These are phyloP conservation scores for Drymonia ruficornis DNA, from an alignment of 2,888 invertebrate species.

Conservation along the genomic window DNA sequence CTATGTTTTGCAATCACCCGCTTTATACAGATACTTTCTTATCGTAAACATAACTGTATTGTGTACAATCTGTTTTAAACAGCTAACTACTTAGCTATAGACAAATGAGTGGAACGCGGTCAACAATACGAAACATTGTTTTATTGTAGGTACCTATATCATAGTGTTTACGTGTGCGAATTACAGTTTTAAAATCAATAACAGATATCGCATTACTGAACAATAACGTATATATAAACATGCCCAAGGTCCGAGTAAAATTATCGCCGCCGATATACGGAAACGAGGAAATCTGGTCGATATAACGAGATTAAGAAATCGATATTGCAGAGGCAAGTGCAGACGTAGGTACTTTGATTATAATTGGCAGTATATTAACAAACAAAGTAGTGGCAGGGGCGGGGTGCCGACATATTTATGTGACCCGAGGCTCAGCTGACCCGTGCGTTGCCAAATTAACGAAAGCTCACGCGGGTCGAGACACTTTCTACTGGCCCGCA, in stretches of 20 bases:
- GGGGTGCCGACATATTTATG: slow-evolving; percentile 78
- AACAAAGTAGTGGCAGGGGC: slow-evolving; percentile 78
- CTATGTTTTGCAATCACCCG: slow-evolving; percentile 72
- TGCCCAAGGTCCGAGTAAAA: slow-evolving; percentile 36
- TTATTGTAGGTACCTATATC: neutral
- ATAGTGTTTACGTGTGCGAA: neutral
- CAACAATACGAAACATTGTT: slow-evolving; percentile 15
- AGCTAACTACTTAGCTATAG: too few species aligned
- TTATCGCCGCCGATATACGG: slow-evolving; percentile 44
- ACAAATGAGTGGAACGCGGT: slow-evolving; percentile 26
- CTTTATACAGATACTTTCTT: slow-evolving; percentile 51
- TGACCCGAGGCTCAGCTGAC: slow-evolving; percentile 70
- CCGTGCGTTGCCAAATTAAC: slow-evolving; percentile 74
- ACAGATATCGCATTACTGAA: slow-evolving; percentile 23
- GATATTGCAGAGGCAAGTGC: slow-evolving; percentile 65
- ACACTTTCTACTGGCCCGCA: slow-evolving; percentile 79
- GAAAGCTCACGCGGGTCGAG: slow-evolving; percentile 78
- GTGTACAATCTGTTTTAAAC: slow-evolving; percentile 12
- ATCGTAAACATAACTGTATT: slow-evolving; percentile 50
- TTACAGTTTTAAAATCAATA: slow-evolving; percentile 6
- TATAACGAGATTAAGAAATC: slow-evolving; percentile 73
- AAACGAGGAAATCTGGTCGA: slow-evolving; percentile 60
- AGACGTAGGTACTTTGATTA: slow-evolving; percentile 65
- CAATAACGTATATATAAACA: slow-evolving; percentile 25
- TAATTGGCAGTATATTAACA: slow-evolving; percentile 80